Evolutionary conservation across 2,888 invertebrate genomes (phyloP).

Genomic region (Ophion ventricosus): DNA sequence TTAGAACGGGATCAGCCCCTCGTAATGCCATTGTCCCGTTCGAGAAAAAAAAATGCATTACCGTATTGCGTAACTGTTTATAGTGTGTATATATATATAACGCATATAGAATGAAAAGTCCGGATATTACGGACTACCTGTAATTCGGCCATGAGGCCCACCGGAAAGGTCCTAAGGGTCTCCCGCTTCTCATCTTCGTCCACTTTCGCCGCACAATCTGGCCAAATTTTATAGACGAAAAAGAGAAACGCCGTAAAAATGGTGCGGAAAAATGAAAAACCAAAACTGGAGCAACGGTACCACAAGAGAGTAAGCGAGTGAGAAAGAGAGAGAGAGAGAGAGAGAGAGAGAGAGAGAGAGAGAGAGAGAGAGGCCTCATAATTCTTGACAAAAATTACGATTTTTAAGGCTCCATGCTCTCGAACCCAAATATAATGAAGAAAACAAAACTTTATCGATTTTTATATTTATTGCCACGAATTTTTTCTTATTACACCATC

Average conservation of each 20-base stretch:
- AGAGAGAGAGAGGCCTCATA: slow-evolving; percentile 55
- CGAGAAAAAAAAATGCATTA: slow-evolving; percentile 42
- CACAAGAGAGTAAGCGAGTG: background rate
- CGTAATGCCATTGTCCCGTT: background rate
- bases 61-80: slow-evolving; percentile 39
- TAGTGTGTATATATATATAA: slow-evolving; percentile 12
- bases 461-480: slow-evolving; percentile 62
- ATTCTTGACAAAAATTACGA: slow-evolving; percentile 66
- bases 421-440: slow-evolving; percentile 15
- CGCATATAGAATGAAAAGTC: background rate
- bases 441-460: slow-evolving; percentile 63
- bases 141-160: slow-evolving; percentile 9
- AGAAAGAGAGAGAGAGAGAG: background rate
- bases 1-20: background rate
- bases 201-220: background rate
- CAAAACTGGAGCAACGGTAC: slow-evolving; percentile 75
- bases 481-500: slow-evolving; percentile 38
- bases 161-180: background rate
- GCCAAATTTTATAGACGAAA: slow-evolving; percentile 20
- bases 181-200: too few species aligned
- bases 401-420: slow-evolving; percentile 37
- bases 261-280: slow-evolving; percentile 67
- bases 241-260: slow-evolving; percentile 65
- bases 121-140: slow-evolving; percentile 12
- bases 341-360: background rate